Conservation (phyloP, 2,888 invertebrate genomes). For the Ormyrus pomaceus region DNA sequence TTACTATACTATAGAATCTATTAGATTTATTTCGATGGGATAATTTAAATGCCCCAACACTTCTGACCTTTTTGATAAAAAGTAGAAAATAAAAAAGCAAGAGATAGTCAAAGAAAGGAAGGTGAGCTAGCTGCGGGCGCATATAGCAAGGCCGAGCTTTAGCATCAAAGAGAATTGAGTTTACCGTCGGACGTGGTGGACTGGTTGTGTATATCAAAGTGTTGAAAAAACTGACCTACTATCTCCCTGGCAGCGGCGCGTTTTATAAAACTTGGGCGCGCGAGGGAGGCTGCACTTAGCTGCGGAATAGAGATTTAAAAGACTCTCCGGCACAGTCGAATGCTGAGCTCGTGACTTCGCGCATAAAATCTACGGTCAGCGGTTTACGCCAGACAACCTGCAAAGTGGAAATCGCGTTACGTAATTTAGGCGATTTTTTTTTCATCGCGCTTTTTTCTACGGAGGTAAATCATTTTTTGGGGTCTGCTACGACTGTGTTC, state of each 20-base stretch:
- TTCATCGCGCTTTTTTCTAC: too few species aligned
- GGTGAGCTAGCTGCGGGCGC: slow-evolving; percentile 8
- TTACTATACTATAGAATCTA: too few species aligned
- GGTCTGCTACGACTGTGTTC: too few species aligned
- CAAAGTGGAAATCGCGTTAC: too few species aligned
- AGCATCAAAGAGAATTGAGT: slow-evolving; percentile 42
- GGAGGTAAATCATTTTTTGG: too few species aligned
- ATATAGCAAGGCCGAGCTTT: not conserved
- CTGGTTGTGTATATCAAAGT: slow-evolving; percentile 22
- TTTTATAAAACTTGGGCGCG: not conserved
- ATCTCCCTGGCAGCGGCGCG: slow-evolving; percentile 1
- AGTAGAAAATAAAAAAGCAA: not conserved
- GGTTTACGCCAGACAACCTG: too few species aligned
- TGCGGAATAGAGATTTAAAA: slow-evolving; percentile 21
- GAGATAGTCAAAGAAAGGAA: not conserved
- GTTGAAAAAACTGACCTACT: slow-evolving; percentile 49
- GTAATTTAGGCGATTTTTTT: too few species aligned
- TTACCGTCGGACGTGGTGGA: slow-evolving; percentile 5
- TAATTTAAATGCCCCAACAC: too few species aligned
- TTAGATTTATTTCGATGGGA: too few species aligned
- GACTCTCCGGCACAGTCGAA: slow-evolving; percentile 1
- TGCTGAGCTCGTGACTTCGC: not conserved
- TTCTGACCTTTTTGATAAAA: not conserved
- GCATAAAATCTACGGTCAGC: not conserved
- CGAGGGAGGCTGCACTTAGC: not conserved